Evolutionary conservation across 2,888 invertebrate species (phyloP), one percentile per base, ranked within the genome.

Genomic region (Caenorhabditis sinica): DNA sequence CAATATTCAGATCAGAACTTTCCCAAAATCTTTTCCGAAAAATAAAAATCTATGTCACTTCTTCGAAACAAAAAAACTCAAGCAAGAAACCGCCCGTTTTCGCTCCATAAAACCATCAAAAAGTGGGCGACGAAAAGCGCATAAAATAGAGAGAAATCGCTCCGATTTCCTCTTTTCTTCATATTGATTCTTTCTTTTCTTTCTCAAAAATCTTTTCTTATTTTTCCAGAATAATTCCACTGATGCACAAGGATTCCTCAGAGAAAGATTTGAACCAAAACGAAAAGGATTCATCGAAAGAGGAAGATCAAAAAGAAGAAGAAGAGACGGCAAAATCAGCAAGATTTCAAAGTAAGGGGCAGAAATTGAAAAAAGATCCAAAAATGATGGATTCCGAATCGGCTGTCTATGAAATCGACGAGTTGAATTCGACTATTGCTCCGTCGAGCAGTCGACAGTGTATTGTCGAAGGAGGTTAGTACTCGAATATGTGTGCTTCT

Each of bases 371-470:
- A 53, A 53, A 68, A 51, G 40, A 69, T 15, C 17, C 23, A 43
- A 30, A 79, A 45, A 51, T 65, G 71, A 80, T 80, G 80, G 72
- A 80, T 9, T 80, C 80, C 15, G 80, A 72, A 9, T 69, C 71
- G 20, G 72, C 72, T 0, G 80, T 80, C 8, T 80, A 58, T 58
- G 80, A 80, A 36, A 80, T 80, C 28, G 80, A 80, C 36, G 80
- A 80, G 51, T 28, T 80, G 65, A 80, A 80, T 40, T 80, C 80
- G 28, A 80, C 80, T 20, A 72, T 80, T 60, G 80, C 79, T 36
- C 72, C 80, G 23, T 73, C 80, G 49, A 80, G 80, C 51, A 72
- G 72, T 49, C 45, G 80, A 51, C 80, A 80, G 51, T 80, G 80
- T 60, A 80, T 80, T 58, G 80, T 80, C 15, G 72, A 40, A 63